phyloP scores from a whole-genome alignment of 2,888 invertebrate genomes.

The Hymenopus coronatus region DNA sequence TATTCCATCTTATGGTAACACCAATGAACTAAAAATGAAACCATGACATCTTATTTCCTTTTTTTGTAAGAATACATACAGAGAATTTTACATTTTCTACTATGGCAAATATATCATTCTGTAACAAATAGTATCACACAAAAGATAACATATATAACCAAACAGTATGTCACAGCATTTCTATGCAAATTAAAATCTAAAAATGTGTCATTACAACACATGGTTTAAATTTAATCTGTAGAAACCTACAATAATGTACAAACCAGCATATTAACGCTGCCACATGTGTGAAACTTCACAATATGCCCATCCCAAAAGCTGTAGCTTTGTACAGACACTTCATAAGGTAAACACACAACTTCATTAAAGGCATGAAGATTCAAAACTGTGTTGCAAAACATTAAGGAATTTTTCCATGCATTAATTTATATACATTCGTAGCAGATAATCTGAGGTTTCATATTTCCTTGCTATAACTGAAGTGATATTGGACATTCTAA shows the following conservation, averaged over 20 bases:
- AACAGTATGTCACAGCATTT: background rate
- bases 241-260: background rate
- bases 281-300: background rate
- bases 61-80: conserved; percentile 12
- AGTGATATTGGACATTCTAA: background rate
- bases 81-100: background rate
- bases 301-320: background rate
- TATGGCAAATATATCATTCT: conserved; percentile 13
- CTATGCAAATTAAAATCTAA: background rate
- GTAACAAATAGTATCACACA: conserved; percentile 8
- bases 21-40: conserved; percentile 11
- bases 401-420: background rate
- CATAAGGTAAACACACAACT: background rate
- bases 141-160: background rate
- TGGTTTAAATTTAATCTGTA: background rate
- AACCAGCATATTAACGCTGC: background rate
- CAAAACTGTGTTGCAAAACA: background rate
- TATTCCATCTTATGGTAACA: background rate
- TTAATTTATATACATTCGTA: background rate
- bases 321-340: background rate
- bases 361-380: background rate
- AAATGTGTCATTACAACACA: background rate
- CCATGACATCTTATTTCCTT: background rate
- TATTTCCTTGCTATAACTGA: background rate
- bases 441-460: background rate